Evolutionary conservation across 2,113 vertebrate genomes (phyloP).

Genomic region (Heterotilapia buettikoferi): DNA sequence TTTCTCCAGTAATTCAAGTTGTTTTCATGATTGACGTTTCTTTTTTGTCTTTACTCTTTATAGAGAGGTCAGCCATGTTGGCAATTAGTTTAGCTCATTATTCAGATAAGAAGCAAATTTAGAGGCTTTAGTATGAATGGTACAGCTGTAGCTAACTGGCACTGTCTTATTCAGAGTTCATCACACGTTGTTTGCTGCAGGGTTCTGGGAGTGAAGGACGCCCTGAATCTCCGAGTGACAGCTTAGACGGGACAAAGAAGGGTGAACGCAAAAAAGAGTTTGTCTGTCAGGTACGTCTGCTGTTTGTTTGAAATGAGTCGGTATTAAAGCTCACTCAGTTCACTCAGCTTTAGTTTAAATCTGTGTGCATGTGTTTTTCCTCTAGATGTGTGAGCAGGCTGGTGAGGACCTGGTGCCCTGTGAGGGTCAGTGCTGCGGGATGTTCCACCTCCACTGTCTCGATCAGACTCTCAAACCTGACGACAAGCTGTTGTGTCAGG

Average conservation of each 20-base stretch:
- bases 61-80: not conserved
- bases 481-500: conserved; percentile 82
- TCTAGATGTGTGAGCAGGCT: conserved; percentile 85
- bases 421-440: conserved; percentile 88
- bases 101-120: not conserved
- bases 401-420: conserved; percentile 85
- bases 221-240: conserved; percentile 87
- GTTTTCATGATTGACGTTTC: not conserved
- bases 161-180: not conserved
- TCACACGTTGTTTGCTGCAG: conserved; percentile 61
- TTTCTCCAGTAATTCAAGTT: not conserved
- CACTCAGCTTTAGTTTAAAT: not conserved
- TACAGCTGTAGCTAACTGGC: not conserved
- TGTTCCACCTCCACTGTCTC: conserved; percentile 87
- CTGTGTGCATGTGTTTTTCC: not conserved
- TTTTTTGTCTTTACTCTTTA: not conserved
- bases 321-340: rapidly evolving
- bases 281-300: conserved; percentile 83
- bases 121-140: not conserved
- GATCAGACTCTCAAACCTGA: conserved; percentile 75
- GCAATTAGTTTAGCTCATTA: not conserved
- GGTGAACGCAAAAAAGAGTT: conserved; percentile 87
- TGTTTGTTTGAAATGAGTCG: not conserved
- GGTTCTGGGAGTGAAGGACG: conserved; percentile 81
- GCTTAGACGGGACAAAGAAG: conserved; percentile 87